Evolutionary conservation across 2,113 vertebrate species (phyloP), one percentile per base, ranked within the genome.

Genomic region (Mola mola): DNA sequence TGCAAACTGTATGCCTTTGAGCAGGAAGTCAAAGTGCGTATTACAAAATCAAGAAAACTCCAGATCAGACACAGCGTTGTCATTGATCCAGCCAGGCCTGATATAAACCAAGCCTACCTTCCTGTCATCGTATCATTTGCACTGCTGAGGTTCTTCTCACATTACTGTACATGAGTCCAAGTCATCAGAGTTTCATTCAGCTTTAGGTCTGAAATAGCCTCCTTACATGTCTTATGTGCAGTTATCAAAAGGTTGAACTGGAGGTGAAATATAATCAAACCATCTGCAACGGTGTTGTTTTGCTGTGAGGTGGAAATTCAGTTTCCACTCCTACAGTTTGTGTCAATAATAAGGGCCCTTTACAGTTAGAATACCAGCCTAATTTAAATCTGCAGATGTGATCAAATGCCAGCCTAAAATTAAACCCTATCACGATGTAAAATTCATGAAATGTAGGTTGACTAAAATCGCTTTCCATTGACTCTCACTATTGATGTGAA

Each of bases 341-440:
- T 33, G 26, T 33, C 34, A 42, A 38, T 33, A 49, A 37, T 41
- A 71, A 75, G 66, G 79, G 64, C 60, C 69, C 31, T 49, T 46
- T 44, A 60, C 53, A 41, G 48, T 34, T 68, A 42, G 55, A 66
- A 57, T 79, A 69, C 77, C 79, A 84, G 81, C 61, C 65, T 75
- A 17, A 69, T 68, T 66, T 37, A 48, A 69, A 53, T 60, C 57
- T 17, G 61, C 34, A 75, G 28, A 69, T 47, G 60, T 25, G 34
- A 77, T 81, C 62, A 73, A 76, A 75, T 47, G 37, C 74, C 81
- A 86, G 72, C 78, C 64, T 63, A 61, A 76, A 63, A 63, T 77
- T 57, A 49, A 68, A 66, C 22, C 52, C 13, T 72, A 51, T 49
- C 58, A 31, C 48, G 19, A 63, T 63, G 25, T 66, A 78, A 57